Evolutionary conservation across 1,140 invertebrate genomes (phyloP).

Genomic region (Pomacea maculata): DNA sequence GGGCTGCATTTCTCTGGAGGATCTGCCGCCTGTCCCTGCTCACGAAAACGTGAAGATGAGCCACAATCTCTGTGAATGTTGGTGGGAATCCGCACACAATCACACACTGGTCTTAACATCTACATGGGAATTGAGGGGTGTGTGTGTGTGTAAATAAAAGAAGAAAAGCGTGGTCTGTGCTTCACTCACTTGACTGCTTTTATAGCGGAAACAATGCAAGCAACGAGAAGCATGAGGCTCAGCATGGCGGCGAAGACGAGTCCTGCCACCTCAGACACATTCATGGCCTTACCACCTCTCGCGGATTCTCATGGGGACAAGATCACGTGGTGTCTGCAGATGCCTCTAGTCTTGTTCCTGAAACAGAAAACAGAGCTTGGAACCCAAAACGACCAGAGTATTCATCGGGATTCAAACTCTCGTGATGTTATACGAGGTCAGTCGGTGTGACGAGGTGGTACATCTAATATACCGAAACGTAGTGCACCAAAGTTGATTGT

Average conservation of each 20-base stretch:
- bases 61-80: background rate
- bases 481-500: background rate
- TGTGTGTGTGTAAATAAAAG: too few relatives aligned
- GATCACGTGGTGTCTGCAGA: too few relatives aligned
- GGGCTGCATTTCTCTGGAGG: background rate
- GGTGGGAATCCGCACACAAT: background rate
- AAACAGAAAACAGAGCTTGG: background rate
- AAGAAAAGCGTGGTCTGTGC: too few relatives aligned
- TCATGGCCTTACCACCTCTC: background rate
- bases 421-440: too few relatives aligned
- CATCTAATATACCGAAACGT: background rate
- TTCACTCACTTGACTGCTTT: constrained; percentile 32
- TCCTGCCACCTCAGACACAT: constrained; percentile 8
- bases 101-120: background rate
- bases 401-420: background rate
- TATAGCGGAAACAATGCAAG: constrained; percentile 28
- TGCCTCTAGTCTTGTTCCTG: background rate
- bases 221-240: constrained; percentile 25
- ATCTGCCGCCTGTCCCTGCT: too few relatives aligned
- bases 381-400: background rate
- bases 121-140: background rate
- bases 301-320: background rate
- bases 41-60: too few relatives aligned
- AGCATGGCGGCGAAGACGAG: constrained; percentile 27
- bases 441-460: too few relatives aligned